Evolutionary conservation across 2,113 vertebrate species (phyloP), one percentile per base, ranked within the genome.

Genomic region (Uropsilus gracilis): DNA sequence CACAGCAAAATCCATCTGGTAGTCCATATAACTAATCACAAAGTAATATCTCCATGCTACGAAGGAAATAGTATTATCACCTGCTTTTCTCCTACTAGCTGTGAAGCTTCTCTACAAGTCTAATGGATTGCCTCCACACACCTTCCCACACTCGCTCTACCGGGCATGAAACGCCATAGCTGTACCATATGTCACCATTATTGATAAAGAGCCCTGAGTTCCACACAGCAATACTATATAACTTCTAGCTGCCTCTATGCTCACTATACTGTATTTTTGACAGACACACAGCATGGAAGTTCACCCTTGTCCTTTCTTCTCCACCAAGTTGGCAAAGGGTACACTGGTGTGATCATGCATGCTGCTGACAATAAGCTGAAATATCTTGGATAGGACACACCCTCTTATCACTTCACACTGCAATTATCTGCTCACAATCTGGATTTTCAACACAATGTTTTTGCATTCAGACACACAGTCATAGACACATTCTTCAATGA

Each of bases 11-110:
- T 94, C 96, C 96, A 97, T 96, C 92, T 97, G 96, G 93, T 90
- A 81, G 71, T 42, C 95, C 80, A 96, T 85, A 83, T 26, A 95
- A 96, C 97, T 96, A 98, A 97, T 97, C 94, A 97, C 78, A 93
- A 71, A 46, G 55, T 68, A 82, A 73, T 92, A 97, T 95, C 92
- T 86, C 53, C 37, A 30, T 85, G 17, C 72, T 75, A 73, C 71
- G 91, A 95, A 96, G 90, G 92, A 94, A 96, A 94, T 61, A 84
- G 50, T 91, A 96, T 96, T 94, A 81, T 94, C 92, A 93, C 96
- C 93, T 89, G 50, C 81, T 71, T 94, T 88, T 92, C 96, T 94
- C 76, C 86, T 88, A 48, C 50, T 84, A 50, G 63, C 14, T 92
- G n/a, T 55, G 91, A 9, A 32, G 39, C 39, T 44, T 85, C 46